These are phyloP conservation scores for Xestoiulus laeticollis DNA, from an alignment of 2,888 invertebrate genomes.

Conservation along the genomic window DNA sequence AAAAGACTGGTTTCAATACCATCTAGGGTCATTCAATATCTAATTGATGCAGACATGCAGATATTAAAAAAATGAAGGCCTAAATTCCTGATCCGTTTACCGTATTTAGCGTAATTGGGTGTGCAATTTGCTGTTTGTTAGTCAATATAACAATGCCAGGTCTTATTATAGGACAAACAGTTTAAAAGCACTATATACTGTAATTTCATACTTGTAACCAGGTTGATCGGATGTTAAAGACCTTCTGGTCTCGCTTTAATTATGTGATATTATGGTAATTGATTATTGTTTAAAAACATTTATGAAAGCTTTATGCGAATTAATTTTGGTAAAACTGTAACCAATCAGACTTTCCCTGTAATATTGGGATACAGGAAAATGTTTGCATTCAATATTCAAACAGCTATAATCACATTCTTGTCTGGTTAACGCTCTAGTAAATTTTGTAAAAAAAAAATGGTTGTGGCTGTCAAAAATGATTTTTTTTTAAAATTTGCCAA, in stretches of 20 bases:
- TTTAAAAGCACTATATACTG: background rate
- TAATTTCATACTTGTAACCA: background rate
- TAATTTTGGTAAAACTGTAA: background rate
- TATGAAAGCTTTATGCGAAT: background rate
- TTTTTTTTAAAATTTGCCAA: background rate
- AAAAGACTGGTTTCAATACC: background rate
- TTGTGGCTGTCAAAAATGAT: background rate
- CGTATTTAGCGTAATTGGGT: background rate
- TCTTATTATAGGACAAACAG: background rate
- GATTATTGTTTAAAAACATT: background rate
- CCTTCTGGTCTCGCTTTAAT: background rate
- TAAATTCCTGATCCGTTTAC: background rate
- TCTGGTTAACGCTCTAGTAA: slow-evolving; percentile 15
- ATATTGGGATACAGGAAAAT: background rate
- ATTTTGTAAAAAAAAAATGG: background rate
- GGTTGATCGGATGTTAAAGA: background rate
- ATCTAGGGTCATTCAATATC: background rate
- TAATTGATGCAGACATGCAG: background rate
- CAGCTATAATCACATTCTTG: background rate
- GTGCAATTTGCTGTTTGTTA: background rate
- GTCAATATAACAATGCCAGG: background rate
- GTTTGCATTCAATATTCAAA: background rate
- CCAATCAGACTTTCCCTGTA: background rate
- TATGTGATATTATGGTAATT: background rate
- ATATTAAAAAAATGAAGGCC: background rate